Base-by-base conservation (phyloP, 2,113 vertebrate genomes). In the Megaleporinus macrocephalus region DNA sequence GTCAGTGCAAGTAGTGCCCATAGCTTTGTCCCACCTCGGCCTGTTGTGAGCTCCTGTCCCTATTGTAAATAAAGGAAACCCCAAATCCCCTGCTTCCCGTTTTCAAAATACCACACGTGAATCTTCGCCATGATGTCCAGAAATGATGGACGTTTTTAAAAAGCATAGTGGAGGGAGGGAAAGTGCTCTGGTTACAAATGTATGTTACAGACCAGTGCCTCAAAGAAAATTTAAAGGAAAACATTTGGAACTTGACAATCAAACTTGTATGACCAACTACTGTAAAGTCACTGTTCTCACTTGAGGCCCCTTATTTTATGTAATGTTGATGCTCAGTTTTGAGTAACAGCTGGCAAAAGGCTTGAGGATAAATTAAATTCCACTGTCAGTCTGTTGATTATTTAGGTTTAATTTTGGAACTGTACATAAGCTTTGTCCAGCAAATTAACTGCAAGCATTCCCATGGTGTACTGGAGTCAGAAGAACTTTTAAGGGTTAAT, bases 161-260 rank as follows among this genome's bases (percentile, higher is more conserved):
- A 68, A 68, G 30, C 65, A 68, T 36, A 68, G 30, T 18, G 1
- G 16, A 22, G 16, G 5, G 16, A 41, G 30, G 30, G 65, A 41
- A 68, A 68, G 30, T 36, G 65, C 30, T 36, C 30, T 36, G 30
- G 30, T 68, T 68, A 36, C 65, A 68, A 36, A 68, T 68, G 29
- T 36, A 68, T 68, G 65, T 68, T 68, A 68, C 29, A 36, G 65
- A 36, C 18, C 30, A 13, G 30, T 68, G 30, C 29, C 65, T 68
- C 65, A 36, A 68, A 68, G 30, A 68, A 30, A 36, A 68, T 68
- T 68, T 33, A 68, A 68, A 68, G 65, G 65, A 68, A 68, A 68
- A 68, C 65, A 68, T 68, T 68, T 36, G 30, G 30, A 68, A 36
- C 65, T 36, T 68, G 65, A 68, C 65, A 68, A 29, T 65, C 62